phyloP scores from a whole-genome alignment of 1,140 invertebrate species.

The Pemphigus obesinymphae region DNA sequence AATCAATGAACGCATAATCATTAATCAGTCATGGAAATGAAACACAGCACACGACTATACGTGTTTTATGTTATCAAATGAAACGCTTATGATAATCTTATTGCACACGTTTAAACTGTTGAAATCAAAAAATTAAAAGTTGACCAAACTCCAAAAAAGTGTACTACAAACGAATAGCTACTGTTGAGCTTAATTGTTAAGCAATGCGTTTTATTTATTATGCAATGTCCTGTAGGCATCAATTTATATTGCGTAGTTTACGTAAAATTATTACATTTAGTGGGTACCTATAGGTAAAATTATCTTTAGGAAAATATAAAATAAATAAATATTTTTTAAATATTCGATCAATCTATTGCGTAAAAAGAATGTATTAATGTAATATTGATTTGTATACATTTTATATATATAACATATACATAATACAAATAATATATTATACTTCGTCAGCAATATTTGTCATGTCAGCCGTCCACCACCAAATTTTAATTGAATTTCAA shows the following conservation, averaged over 20 bases:
- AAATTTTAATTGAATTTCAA: no score
- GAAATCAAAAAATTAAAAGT: not conserved
- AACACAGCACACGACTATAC: not conserved
- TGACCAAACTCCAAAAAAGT: not conserved
- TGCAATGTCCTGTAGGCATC: no score
- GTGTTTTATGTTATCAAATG: not conserved
- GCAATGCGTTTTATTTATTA: not conserved
- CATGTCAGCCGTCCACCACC: no score
- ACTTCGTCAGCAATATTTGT: no score
- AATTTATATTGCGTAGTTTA: not conserved
- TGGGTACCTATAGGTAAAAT: no score
- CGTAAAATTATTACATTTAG: not conserved
- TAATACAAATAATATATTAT: no score
- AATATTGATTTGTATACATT: no score
- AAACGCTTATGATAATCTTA: not conserved
- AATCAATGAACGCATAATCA: not conserved
- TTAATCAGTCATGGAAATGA: not conserved
- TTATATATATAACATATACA: no score
- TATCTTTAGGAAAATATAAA: no score
- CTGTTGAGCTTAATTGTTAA: not conserved
- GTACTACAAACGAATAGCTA: not conserved
- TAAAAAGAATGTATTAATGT: no score
- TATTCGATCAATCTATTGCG: no score
- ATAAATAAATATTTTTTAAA: not conserved
- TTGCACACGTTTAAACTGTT: not conserved